Percentiles rank a stretch among this genome's conserved stretches.
Conservation (phyloP, 2,888 invertebrate species). For the Drosophila merina region DNA sequence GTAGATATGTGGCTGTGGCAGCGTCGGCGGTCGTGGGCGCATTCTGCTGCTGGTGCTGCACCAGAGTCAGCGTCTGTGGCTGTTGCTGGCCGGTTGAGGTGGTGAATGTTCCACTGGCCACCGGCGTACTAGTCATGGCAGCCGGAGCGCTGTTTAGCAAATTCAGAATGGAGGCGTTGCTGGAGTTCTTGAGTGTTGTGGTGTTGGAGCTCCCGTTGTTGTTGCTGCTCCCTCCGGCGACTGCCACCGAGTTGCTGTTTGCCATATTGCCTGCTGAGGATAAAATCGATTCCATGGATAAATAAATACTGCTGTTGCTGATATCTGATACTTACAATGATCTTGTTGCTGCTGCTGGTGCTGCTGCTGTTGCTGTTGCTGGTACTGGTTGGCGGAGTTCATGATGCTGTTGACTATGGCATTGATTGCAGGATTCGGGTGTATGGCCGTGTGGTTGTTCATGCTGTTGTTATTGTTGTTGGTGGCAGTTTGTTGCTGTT, state of each 20-base stretch:
- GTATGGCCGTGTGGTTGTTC: slow-evolving; percentile 69
- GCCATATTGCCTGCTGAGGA: slow-evolving; percentile 63
- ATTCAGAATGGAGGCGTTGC: slow-evolving; percentile 90
- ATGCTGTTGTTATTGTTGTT: slow-evolving; percentile 57
- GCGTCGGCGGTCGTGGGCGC: slow-evolving; percentile 62
- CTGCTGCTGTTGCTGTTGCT: slow-evolving; percentile 85
- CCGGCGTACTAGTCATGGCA: slow-evolving; percentile 88
- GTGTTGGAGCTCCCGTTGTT: slow-evolving; percentile 26
- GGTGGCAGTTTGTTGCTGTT: slow-evolving; percentile 46
- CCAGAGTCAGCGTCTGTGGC: slow-evolving; percentile 72
- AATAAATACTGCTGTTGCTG: no score
- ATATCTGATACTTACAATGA: slow-evolving; percentile 42
- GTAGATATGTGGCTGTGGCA: slow-evolving; percentile 74
- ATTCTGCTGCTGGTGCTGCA: slow-evolving; percentile 74
- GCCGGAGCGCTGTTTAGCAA: slow-evolving; percentile 91
- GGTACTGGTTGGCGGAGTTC: slow-evolving; percentile 92
- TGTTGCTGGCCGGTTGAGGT: slow-evolving; percentile 77
- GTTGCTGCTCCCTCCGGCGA: slow-evolving; percentile 34
- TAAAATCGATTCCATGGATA: background rate
- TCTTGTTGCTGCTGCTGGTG: slow-evolving; percentile 50
- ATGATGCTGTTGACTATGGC: slow-evolving; percentile 92
- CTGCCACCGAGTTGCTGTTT: slow-evolving; percentile 40
- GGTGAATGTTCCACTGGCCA: slow-evolving; percentile 84
- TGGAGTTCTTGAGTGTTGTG: slow-evolving; percentile 73
- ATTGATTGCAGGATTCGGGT: slow-evolving; percentile 87